Percentiles rank a stretch among this genome's conserved stretches.
These are phyloP conservation scores for Microtus montanus DNA, from an alignment of 2,113 vertebrate genomes.

Conservation along the genomic window DNA sequence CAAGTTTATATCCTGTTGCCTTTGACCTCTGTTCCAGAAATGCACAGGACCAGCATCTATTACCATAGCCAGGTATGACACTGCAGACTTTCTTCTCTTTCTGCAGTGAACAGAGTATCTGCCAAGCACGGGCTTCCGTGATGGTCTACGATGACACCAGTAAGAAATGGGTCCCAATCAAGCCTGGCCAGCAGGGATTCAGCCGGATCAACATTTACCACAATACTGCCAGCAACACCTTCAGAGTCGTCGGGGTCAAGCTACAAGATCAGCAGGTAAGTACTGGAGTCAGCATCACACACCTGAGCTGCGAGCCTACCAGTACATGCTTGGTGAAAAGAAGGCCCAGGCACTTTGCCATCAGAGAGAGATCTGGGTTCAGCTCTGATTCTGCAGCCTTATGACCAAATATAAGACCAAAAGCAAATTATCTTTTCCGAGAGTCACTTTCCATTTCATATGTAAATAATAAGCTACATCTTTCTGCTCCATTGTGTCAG, in stretches of 20 bases:
- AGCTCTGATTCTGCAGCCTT: too few relatives aligned
- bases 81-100: slow-evolving; percentile 50
- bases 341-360: background rate
- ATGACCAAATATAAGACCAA: fast-evolving
- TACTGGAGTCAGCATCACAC: background rate
- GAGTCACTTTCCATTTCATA: background rate
- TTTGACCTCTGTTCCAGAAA: background rate
- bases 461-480: background rate
- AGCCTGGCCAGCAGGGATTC: slow-evolving; percentile 99
- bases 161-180: slow-evolving; percentile 99
- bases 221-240: slow-evolving; percentile 97
- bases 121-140: slow-evolving; percentile 99
- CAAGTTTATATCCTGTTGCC: background rate
- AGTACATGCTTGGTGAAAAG: background rate
- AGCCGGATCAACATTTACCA: slow-evolving; percentile 99
- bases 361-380: background rate
- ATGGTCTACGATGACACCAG: slow-evolving; percentile 99
- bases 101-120: slow-evolving; percentile 98
- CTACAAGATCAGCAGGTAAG: slow-evolving; percentile 99
- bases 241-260: slow-evolving; percentile 99
- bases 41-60: background rate
- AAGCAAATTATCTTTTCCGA: background rate
- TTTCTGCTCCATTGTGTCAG: background rate
- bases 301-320: fast-evolving
- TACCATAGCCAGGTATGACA: background rate